These are phyloP conservation scores for Planiliza haematocheilus DNA, from an alignment of 2,113 vertebrate species.

Conservation along the genomic window DNA sequence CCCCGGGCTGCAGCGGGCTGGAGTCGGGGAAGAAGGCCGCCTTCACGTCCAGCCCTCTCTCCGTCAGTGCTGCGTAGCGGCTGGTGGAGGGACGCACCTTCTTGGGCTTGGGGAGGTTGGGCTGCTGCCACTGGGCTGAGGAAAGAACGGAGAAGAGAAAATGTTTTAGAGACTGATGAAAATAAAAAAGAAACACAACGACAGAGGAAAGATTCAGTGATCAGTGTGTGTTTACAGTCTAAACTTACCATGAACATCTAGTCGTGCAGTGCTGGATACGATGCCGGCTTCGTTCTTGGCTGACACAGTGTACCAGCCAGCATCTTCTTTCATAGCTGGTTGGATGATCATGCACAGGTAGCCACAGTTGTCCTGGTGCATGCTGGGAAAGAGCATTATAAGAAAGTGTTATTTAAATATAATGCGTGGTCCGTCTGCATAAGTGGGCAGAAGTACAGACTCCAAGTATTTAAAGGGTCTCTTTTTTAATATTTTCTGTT, in stretches of 20 bases:
- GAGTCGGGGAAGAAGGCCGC: slow-evolving; percentile 97
- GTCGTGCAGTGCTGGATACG: slow-evolving; percentile 94
- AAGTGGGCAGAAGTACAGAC: too few relatives aligned
- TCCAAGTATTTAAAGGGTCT: too few relatives aligned
- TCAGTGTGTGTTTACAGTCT: not conserved
- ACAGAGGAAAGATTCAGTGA: not conserved
- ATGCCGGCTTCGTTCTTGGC: slow-evolving; percentile 99
- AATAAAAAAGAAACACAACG: fast-evolving
- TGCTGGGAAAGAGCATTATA: slow-evolving; percentile 87
- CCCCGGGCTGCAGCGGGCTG: slow-evolving; percentile 87
- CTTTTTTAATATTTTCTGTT: too few relatives aligned
- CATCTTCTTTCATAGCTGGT: slow-evolving; percentile 94
- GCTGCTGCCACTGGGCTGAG: slow-evolving; percentile 96
- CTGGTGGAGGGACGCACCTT: slow-evolving; percentile 96
- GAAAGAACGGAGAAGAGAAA: not conserved
- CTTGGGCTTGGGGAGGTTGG: slow-evolving; percentile 91
- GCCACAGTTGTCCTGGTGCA: slow-evolving; percentile 97
- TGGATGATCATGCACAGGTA: slow-evolving; percentile 99
- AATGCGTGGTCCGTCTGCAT: too few relatives aligned
- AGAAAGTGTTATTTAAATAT: too few relatives aligned
- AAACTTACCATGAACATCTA: slow-evolving; percentile 93
- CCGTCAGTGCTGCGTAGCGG: slow-evolving; percentile 96
- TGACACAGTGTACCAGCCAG: slow-evolving; percentile 97
- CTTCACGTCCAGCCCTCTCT: slow-evolving; percentile 97
- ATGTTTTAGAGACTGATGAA: not conserved